Conservation (phyloP, 2,797 vertebrate genomes). For the Serranus cabrilla region DNA sequence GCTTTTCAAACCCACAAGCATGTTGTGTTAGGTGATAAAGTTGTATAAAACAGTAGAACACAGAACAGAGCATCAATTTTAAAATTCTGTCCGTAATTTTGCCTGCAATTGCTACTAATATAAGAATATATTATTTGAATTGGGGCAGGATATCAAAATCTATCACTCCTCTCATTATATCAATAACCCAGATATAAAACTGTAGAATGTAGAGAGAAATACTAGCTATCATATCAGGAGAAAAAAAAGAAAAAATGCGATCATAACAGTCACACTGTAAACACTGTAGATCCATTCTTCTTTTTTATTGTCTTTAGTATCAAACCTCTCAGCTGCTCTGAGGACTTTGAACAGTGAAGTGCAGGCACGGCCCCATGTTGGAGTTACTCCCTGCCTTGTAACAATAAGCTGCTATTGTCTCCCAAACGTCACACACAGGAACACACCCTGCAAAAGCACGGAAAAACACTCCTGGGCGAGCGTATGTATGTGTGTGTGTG, state of each 20-base stretch:
- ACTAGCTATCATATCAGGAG: background rate
- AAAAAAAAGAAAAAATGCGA: background rate
- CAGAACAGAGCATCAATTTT: background rate
- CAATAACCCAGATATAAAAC: too few species aligned
- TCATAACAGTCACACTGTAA: background rate
- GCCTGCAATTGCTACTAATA: background rate
- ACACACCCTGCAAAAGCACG: slow-evolving; percentile 78
- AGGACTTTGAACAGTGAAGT: slow-evolving; percentile 32
- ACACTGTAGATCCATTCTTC: background rate
- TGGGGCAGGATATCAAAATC: too few species aligned
- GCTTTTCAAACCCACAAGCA: too few species aligned
- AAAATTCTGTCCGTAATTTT: background rate
- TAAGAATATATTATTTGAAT: background rate
- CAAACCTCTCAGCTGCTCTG: background rate
- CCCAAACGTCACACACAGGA: slow-evolving; percentile 60
- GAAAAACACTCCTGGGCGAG: slow-evolving; percentile 54
- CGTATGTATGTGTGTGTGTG: slow-evolving; percentile 5
- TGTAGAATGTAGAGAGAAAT: background rate
- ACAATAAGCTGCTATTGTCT: slow-evolving; percentile 82
- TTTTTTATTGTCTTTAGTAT: background rate
- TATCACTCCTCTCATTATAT: too few species aligned
- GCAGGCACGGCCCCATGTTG: slow-evolving; percentile 22
- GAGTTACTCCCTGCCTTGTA: slow-evolving; percentile 66
- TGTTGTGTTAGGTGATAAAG: too few species aligned
- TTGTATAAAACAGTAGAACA: background rate